Evolutionary conservation across 2,888 invertebrate genomes (phyloP).

Genomic region (Clepsis dumicolana): DNA sequence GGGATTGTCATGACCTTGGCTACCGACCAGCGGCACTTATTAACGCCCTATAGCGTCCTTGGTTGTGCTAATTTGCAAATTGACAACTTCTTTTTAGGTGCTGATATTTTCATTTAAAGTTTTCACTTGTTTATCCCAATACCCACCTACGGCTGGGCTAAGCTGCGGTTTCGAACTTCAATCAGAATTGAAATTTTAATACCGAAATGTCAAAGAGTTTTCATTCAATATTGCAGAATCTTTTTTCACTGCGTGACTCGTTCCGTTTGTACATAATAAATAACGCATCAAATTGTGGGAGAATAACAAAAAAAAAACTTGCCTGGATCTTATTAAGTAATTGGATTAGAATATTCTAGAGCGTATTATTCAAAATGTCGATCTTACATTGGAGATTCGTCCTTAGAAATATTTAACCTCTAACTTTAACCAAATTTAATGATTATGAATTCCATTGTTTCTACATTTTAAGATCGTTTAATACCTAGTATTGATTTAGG

Average conservation of each 20-base stretch:
- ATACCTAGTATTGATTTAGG: no score
- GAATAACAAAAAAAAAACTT: no score
- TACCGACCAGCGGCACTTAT: constrained; percentile 37
- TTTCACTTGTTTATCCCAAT: neutral
- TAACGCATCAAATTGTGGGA: no score
- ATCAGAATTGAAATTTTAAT: constrained; percentile 30
- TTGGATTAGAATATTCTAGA: no score
- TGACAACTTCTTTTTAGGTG: neutral
- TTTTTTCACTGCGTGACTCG: neutral
- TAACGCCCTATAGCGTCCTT: constrained; percentile 21
- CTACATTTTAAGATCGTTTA: no score
- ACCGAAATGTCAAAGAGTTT: constrained; percentile 18
- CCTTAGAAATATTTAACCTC: no score
- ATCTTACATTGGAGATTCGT: no score
- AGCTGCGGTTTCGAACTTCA: constrained; percentile 24
- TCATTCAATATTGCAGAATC: constrained; percentile 6
- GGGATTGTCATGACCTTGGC: constrained; percentile 44
- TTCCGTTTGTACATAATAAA: neutral
- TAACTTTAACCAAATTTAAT: no score
- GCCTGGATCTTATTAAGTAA: no score
- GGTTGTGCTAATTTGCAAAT: constrained; percentile 21
- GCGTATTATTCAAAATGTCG: no score
- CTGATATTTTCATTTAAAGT: neutral
- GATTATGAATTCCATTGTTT: no score
- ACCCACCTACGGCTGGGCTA: neutral